Percentiles rank a stretch among this genome's conserved stretches.
Conservation (phyloP, 2,888 invertebrate species). For the Apotomis capreana region DNA sequence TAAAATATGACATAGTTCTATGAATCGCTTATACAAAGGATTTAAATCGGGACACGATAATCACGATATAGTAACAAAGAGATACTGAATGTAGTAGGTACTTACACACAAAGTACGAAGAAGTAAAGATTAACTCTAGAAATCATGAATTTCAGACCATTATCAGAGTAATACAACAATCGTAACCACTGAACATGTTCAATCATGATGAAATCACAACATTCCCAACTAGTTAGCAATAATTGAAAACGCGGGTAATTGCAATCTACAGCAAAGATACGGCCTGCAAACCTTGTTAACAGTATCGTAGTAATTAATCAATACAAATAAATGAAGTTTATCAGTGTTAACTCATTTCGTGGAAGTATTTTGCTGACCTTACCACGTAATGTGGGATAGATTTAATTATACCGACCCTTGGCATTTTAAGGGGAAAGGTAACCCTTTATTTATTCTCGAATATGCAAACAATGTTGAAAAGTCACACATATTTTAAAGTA, state of each 20-base stretch:
- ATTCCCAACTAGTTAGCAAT: slow-evolving; percentile 36
- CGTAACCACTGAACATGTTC: slow-evolving; percentile 41
- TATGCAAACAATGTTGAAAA: neutral
- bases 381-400: slow-evolving; percentile 24
- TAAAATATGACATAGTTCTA: no score
- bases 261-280: slow-evolving; percentile 36
- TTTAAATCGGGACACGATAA: no score
- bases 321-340: slow-evolving; percentile 43
- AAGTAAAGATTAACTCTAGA: neutral
- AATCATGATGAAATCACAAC: slow-evolving; percentile 24
- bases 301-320: slow-evolving; percentile 47
- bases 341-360: slow-evolving; percentile 42
- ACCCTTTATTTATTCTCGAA: slow-evolving; percentile 4
- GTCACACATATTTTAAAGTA: neutral
- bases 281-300: slow-evolving; percentile 29
- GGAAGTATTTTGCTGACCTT: slow-evolving; percentile 34
- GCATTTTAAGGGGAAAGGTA: slow-evolving; percentile 11
- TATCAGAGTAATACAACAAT: slow-evolving; percentile 27
- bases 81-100: no score
- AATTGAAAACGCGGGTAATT: slow-evolving; percentile 45
- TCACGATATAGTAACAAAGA: no score
- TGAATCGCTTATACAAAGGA: no score
- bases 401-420: slow-evolving; percentile 31
- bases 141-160: slow-evolving; percentile 4
- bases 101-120: neutral